These are phyloP conservation scores for Dromiciops gliroides DNA, from an alignment of 2,113 vertebrate species.

Conservation along the genomic window DNA sequence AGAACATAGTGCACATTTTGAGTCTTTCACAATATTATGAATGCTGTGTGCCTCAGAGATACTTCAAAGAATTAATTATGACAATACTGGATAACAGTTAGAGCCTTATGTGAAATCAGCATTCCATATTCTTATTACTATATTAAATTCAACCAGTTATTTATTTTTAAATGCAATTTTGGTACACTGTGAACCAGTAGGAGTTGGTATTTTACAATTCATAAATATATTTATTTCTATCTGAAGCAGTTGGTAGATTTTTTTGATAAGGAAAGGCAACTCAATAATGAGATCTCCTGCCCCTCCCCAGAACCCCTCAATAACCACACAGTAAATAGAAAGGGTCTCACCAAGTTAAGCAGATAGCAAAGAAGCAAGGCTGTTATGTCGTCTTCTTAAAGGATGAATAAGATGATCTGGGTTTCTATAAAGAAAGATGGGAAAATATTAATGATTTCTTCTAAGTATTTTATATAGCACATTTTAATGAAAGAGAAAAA, in stretches of 20 bases:
- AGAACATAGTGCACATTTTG: neutral
- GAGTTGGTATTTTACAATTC: neutral
- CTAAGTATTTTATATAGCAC: neutral
- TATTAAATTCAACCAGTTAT: neutral
- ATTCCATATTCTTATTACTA: neutral
- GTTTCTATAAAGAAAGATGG: constrained; percentile 75
- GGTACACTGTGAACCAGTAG: neutral
- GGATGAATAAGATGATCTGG: constrained; percentile 55
- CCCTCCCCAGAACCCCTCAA: neutral
- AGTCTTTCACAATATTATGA: neutral
- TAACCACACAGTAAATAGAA: constrained; percentile 9
- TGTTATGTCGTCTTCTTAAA: constrained; percentile 66
- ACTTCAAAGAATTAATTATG: constrained; percentile 28
- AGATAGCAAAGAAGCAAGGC: constrained; percentile 58
- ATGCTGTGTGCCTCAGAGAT: neutral
- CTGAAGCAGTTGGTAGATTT: neutral
- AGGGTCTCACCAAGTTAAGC: constrained; percentile 78
- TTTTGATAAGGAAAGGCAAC: neutral
- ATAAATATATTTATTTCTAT: neutral
- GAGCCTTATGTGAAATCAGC: neutral
- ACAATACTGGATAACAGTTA: neutral
- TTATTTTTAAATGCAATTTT: neutral
- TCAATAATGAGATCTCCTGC: neutral
- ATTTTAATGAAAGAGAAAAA: neutral
- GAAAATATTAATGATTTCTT: constrained; percentile 53